A percentile compares a stretch with the other conserved stretches of the same genome.
Conservation (phyloP, 1,140 invertebrate genomes). For the Doryteuthis pealeii region DNA sequence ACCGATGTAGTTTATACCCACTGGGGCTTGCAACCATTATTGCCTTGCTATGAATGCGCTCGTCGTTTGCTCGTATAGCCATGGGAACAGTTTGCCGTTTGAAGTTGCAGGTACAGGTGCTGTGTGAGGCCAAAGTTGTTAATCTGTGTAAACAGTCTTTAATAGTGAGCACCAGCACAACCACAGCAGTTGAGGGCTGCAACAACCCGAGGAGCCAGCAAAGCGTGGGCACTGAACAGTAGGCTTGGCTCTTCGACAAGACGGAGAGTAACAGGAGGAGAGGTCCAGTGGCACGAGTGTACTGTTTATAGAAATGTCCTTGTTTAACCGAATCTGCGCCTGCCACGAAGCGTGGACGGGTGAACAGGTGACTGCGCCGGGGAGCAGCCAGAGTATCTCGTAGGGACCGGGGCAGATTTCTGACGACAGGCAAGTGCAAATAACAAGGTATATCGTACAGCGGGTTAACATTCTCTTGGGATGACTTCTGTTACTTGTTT, state of each 20-base stretch:
- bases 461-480: neutral
- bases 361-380: too few species aligned
- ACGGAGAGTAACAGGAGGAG: constrained; percentile 27
- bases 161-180: constrained; percentile 11
- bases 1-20: constrained; percentile 13
- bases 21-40: constrained; percentile 7
- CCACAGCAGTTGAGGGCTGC: neutral
- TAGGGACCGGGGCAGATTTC: too few species aligned
- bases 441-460: constrained; percentile 24
- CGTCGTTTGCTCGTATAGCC: constrained; percentile 10
- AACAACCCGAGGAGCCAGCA: neutral
- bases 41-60: neutral
- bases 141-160: neutral
- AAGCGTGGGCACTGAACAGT: neutral
- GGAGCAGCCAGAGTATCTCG: too few species aligned
- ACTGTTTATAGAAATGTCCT: too few species aligned
- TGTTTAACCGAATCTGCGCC: too few species aligned
- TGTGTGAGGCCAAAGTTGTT: neutral
- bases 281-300: neutral
- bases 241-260: constrained; percentile 24
- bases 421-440: constrained; percentile 18
- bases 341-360: too few species aligned
- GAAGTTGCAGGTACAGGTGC: neutral
- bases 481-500: neutral
- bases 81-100: neutral